Base-by-base conservation (phyloP, 2,797 vertebrate species). In the Oreortyx pictus region DNA sequence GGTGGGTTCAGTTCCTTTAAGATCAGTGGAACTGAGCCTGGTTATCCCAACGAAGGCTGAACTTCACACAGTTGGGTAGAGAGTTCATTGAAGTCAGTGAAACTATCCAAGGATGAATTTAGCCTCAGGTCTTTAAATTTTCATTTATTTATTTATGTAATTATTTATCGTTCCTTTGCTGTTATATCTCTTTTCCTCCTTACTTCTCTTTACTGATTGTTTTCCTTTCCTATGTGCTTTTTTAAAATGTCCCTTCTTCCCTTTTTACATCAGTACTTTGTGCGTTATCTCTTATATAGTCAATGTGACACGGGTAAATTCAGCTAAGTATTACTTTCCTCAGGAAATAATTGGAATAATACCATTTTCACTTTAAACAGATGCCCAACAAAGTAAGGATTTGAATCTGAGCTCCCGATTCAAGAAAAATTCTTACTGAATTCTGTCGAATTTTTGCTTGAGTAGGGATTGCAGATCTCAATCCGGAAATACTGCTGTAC, bases 271-370 rank as follows among this genome's bases (percentile, higher is more conserved):
- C 80, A 90, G 31, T 93, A 91, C 44, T 95, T 95, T 97, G 96
- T 97, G 96, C 94, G 91, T 95, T 96, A 74, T 60, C 90, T 95
- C 93, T 95, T 94, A 86, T 76, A 92, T 85, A 94, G 95, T 96
- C 95, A 97, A 96, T 96, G 94, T 97, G 96, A 96, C 95, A 81
- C 79, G 94, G 94, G 95, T 96, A 96, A 90, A 89, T 95, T 96
- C 91, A 92, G 73, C 71, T 95, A 96, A 95, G 59, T 90, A 95
- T 93, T 95, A 91, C 79, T 97, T 96, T 96, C 95, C 96, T 96
- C 96, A 96, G 96, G 95, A 97, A 97, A 97, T 96, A 96, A 95
- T 71, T 92, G 88, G 67, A 93, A 91, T 93, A 95, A 92, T 94
- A 95, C 90, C 86, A 97, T 93, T 96, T 96, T 94, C 93, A 97